Evolutionary conservation across 1,140 invertebrate genomes (phyloP).

Genomic region (Solen grandis): DNA sequence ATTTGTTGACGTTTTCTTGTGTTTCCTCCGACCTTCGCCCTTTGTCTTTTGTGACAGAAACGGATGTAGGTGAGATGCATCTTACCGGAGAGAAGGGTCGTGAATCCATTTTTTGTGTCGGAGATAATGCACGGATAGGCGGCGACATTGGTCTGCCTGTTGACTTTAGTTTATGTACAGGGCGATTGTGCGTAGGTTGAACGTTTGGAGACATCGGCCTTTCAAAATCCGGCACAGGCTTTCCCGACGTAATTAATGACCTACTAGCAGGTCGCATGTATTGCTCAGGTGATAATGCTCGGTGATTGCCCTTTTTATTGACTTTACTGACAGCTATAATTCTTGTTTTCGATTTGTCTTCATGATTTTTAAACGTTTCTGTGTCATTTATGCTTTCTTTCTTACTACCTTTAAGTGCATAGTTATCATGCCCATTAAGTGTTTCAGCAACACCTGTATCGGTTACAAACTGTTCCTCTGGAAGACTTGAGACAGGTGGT

Average conservation of each 20-base stretch:
- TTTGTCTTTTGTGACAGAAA: not conserved
- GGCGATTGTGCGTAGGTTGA: constrained; percentile 18
- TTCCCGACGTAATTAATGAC: not conserved
- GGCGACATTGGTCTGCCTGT: not conserved
- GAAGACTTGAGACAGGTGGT: constrained; percentile 34
- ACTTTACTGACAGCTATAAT: not conserved
- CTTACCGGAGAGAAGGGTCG: constrained; percentile 28
- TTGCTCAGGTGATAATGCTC: not conserved
- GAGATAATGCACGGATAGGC: not conserved
- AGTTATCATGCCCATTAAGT: not conserved
- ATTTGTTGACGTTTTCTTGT: not conserved
- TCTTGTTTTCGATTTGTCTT: not conserved
- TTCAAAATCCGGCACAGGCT: not conserved
- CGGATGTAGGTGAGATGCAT: not conserved
- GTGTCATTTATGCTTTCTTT: too few species aligned
- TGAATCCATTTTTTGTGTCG: too few species aligned
- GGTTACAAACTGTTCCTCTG: not conserved
- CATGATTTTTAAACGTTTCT: too few species aligned
- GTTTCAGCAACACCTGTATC: too few species aligned
- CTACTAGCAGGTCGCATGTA: not conserved
- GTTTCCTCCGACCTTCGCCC: too few species aligned
- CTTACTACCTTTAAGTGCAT: not conserved
- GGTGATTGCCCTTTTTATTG: not conserved
- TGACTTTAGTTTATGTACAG: constrained; percentile 1
- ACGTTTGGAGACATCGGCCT: constrained; percentile 44